A percentile compares a stretch with the other conserved stretches of the same genome.
Conservation (phyloP, 2,797 vertebrate genomes). For the Holocentrus rufus region DNA sequence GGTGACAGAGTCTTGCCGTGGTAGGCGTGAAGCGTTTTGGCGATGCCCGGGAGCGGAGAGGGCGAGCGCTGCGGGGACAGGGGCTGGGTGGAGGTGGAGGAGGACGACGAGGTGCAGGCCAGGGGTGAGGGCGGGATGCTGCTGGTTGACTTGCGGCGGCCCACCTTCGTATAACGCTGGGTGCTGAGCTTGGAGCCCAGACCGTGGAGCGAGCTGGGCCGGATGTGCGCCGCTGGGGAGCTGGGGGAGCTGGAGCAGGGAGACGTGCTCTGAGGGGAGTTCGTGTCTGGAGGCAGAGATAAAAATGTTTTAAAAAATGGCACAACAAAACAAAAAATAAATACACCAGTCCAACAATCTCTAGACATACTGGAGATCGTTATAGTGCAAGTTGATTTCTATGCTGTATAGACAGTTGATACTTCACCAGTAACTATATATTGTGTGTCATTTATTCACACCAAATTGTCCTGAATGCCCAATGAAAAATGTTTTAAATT, state of each 20-base stretch:
- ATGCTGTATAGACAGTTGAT: no score
- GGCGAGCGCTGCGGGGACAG: conserved; percentile 91
- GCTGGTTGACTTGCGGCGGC: conserved; percentile 96
- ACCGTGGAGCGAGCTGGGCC: conserved; percentile 94
- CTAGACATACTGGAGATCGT: no score
- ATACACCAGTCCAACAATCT: no score
- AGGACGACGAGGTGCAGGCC: conserved; percentile 85
- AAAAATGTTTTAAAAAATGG: neutral
- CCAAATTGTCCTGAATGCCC: no score
- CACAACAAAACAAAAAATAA: neutral
- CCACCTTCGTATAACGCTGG: conserved; percentile 89
- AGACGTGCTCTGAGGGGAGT: conserved; percentile 90
- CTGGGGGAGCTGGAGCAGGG: conserved; percentile 93
- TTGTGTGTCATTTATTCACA: no score
- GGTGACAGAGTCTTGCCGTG: conserved; percentile 91
- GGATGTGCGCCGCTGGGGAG: conserved; percentile 90
- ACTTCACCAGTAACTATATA: no score
- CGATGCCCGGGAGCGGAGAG: conserved; percentile 85
- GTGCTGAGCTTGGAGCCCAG: conserved; percentile 90
- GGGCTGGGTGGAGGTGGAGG: conserved; percentile 87
- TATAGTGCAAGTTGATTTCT: no score
- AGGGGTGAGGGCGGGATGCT: conserved; percentile 93
- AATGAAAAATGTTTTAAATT: no score
- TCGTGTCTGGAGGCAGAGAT: conserved; percentile 79
- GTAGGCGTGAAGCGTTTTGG: conserved; percentile 85